These are phyloP conservation scores for Nematostella vectensis DNA, from an alignment of 92 coral and sea anemone species.

Conservation along the genomic window DNA sequence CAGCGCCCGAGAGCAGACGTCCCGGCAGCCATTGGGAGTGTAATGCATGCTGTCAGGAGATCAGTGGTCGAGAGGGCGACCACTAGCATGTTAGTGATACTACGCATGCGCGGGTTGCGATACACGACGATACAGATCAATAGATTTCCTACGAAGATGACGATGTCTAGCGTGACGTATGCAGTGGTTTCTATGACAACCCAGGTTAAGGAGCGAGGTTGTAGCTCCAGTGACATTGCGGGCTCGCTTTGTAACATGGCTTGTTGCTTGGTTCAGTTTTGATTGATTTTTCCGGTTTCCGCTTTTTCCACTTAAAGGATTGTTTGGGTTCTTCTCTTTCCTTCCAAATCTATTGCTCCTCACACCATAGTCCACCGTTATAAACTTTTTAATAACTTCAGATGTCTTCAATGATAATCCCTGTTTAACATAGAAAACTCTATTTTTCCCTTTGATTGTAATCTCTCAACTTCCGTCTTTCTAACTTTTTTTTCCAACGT, in stretches of 20 bases:
- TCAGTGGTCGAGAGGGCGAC: slow-evolving; percentile 14
- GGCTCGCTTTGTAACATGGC: neutral
- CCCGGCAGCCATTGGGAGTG: slow-evolving; percentile 25
- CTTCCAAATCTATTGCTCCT: too few relatives aligned
- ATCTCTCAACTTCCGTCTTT: too few relatives aligned
- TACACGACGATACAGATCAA: slow-evolving; percentile 16
- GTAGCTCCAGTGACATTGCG: slow-evolving; percentile 16
- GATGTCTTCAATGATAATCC: too few relatives aligned
- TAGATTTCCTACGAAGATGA: slow-evolving; percentile 21
- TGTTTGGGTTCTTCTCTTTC: too few relatives aligned
- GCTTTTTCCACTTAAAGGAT: too few relatives aligned
- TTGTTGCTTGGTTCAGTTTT: too few relatives aligned
- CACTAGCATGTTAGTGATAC: slow-evolving; percentile 30
- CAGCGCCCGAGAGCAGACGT: slow-evolving; percentile 13
- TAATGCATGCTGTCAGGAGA: slow-evolving; percentile 17
- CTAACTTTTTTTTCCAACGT: too few relatives aligned
- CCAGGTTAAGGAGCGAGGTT: slow-evolving; percentile 24
- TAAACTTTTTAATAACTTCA: too few relatives aligned
- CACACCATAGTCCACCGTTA: too few relatives aligned
- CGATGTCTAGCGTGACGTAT: slow-evolving; percentile 12
- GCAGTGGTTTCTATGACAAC: slow-evolving; percentile 17
- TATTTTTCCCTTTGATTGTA: too few relatives aligned
- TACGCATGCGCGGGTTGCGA: slow-evolving; percentile 15
- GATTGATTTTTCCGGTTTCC: too few relatives aligned
- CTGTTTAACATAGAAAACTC: too few relatives aligned